Base-by-base conservation (phyloP, 2,888 invertebrate genomes). In the Epirrhoe tristata region DNA sequence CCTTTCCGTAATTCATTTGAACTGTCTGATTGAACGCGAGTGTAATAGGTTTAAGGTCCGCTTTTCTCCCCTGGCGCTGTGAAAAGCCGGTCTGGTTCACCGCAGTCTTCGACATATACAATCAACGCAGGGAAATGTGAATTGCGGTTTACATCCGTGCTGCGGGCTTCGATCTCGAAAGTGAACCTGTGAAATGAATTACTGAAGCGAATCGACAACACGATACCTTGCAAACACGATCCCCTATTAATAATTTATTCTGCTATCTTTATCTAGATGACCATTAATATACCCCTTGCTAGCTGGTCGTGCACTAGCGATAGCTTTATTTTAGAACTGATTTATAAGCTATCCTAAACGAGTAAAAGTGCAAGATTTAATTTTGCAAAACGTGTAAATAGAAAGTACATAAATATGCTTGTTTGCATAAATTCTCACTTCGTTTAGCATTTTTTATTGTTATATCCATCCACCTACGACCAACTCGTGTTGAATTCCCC, bases 101-200 rank as follows among this genome's bases (percentile, higher is more conserved):
- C 69, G 73, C 71, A 74, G 62, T 64, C 73, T 63, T 71, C 67
- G 60, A 64, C 66, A 74, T 60, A 74, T 77, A 78, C 77, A 83
- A 79, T 82, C 81, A 87, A 81, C 79, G 74, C 80, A 84, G 83
- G 85, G 82, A 86, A 83, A 81, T 78, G 80, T 80, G 81, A 76
- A 78, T 81, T 90, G 90, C 83, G 89, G 89, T 87, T 86, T 80
- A 81, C 82, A 86, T 88, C 85, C 86, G 83, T 78, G 81, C 84
- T 83, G 77, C 80, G 81, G 83, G 81, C 81, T 77, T 77, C 76
- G 84, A 85, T 86, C 89, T 86, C 80, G 92, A 92, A 91, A 91
- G 91, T 82, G 89, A 91, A 89, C 89, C 87, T 87, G 89, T 85
- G 90, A 91, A 90, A 91, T 91, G 88, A 89, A 79, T 85, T 88